A percentile compares a stretch with the other conserved stretches of the same genome.
phyloP scores from a whole-genome alignment of 2,797 vertebrate species.

The Lepus townsendii region DNA sequence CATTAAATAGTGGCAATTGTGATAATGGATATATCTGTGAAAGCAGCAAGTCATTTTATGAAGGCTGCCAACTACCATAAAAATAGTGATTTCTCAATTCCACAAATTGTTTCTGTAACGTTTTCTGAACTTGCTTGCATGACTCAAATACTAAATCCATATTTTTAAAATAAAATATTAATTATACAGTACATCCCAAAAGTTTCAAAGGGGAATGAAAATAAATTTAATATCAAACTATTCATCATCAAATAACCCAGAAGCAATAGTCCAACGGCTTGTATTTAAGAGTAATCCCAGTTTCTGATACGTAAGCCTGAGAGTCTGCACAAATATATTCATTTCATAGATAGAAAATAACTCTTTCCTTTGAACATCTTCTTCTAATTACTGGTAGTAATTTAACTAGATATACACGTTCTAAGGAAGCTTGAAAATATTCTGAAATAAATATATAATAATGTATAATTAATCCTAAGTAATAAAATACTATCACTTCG shows the following conservation, averaged over 20 bases:
- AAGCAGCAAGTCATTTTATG: constrained; percentile 65
- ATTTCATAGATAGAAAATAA: constrained; percentile 58
- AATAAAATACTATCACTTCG: constrained; percentile 36
- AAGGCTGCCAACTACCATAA: constrained; percentile 58
- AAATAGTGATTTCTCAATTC: constrained; percentile 74
- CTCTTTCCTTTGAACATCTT: background rate
- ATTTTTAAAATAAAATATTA: constrained; percentile 72
- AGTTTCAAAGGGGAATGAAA: constrained; percentile 54
- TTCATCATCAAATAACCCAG: constrained; percentile 50
- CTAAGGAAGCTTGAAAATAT: constrained; percentile 45
- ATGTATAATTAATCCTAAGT: constrained; percentile 35
- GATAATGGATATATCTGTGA: constrained; percentile 71
- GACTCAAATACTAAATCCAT: constrained; percentile 59
- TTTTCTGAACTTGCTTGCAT: constrained; percentile 60
- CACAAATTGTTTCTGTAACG: constrained; percentile 65
- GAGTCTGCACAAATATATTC: background rate
- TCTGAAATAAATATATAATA: constrained; percentile 49
- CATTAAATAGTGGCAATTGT: constrained; percentile 67
- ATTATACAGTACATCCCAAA: constrained; percentile 58
- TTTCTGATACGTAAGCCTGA: background rate
- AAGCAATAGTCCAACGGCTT: background rate
- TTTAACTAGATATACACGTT: background rate
- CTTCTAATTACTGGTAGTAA: constrained; percentile 31
- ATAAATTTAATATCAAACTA: constrained; percentile 66
- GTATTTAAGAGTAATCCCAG: background rate